Conservation (phyloP, 2,888 invertebrate species). For the Patella pellucida region DNA sequence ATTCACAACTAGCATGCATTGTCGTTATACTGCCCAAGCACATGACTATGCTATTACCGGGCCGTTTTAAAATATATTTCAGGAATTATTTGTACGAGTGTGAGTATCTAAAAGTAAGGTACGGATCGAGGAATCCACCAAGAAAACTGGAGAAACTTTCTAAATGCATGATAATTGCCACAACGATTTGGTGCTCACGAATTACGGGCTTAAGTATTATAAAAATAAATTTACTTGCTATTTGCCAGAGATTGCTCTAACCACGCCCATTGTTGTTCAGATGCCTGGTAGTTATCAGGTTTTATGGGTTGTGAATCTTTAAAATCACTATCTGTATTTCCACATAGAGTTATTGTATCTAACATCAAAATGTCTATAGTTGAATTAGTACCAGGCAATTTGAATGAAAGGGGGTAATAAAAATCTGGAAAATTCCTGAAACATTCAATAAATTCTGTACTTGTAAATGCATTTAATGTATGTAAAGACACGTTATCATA, state of each 20-base stretch:
- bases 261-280: conserved; percentile 70
- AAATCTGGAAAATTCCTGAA: conserved; percentile 71
- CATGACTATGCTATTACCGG: no score
- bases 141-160: conserved; percentile 18
- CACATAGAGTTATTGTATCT: conserved; percentile 73
- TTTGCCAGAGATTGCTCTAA: conserved; percentile 61
- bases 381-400: conserved; percentile 54
- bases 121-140: no score
- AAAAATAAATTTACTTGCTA: conserved; percentile 50
- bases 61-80: no score
- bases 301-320: conserved; percentile 44
- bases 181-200: background rate
- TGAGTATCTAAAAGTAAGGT: no score
- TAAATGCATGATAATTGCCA: background rate
- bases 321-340: conserved; percentile 63
- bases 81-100: no score
- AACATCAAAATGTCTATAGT: conserved; percentile 71
- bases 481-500: no score
- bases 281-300: conserved; percentile 36
- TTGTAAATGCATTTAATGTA: no score
- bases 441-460: no score
- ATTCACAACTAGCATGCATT: no score
- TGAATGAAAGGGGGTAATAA: conserved; percentile 67
- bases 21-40: no score
- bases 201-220: background rate